These are phyloP conservation scores for Horisme vitalbata DNA, from an alignment of 2,888 invertebrate species.

Conservation along the genomic window DNA sequence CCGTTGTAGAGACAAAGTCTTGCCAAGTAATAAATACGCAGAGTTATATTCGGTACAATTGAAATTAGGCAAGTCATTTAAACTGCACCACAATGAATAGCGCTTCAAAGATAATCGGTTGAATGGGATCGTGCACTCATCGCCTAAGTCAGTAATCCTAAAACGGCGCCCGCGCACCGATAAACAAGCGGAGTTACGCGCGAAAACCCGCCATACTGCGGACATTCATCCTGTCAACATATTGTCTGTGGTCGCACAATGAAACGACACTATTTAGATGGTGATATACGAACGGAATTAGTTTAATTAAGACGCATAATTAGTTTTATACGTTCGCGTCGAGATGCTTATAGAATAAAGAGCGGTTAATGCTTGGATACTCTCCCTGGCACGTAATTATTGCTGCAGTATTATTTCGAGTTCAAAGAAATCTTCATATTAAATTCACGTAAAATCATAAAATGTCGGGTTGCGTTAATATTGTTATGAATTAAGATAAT, in stretches of 20 bases:
- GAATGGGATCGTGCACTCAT: constrained; percentile 74
- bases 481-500: constrained; percentile 44
- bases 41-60: constrained; percentile 81
- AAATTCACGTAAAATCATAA: constrained; percentile 41
- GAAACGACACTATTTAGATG: constrained; percentile 73
- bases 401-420: constrained; percentile 48
- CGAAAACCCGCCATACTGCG: constrained; percentile 74
- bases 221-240: constrained; percentile 80
- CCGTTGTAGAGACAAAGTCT: constrained; percentile 48
- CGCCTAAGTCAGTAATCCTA: constrained; percentile 77
- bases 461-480: constrained; percentile 41
- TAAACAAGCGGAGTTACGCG: constrained; percentile 76
- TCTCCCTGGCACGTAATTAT: constrained; percentile 48
- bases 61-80: constrained; percentile 80
- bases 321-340: constrained; percentile 59
- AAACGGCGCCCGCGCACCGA: constrained; percentile 72
- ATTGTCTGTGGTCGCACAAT: constrained; percentile 76
- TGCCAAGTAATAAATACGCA: constrained; percentile 78
- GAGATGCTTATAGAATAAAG: constrained; percentile 54
- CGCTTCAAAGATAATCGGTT: constrained; percentile 69
- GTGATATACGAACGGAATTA: constrained; percentile 72
- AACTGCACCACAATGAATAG: constrained; percentile 61
- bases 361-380: constrained; percentile 47
- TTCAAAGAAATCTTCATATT: constrained; percentile 56
- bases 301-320: constrained; percentile 76